Percentiles rank a stretch among this genome's conserved stretches.
These are phyloP conservation scores for Megaceryle maxima DNA, from an alignment of 2,113 vertebrate species.

Conservation along the genomic window DNA sequence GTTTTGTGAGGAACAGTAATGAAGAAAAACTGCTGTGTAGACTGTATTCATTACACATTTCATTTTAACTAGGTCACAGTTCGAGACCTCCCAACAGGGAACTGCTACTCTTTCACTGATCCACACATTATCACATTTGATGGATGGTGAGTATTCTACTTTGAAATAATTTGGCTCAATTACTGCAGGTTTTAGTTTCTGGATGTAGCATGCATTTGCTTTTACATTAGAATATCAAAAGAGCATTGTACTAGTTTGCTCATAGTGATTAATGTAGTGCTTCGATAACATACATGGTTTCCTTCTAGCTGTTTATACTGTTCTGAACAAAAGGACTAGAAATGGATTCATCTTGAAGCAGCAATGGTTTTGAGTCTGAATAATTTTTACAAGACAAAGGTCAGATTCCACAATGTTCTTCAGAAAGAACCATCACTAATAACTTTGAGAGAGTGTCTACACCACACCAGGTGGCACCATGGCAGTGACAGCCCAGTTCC, in stretches of 20 bases:
- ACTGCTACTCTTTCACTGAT: conserved; percentile 81
- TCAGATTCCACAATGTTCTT: not conserved
- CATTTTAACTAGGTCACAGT: conserved; percentile 81
- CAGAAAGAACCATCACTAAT: not conserved
- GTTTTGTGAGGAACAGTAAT: conserved; percentile 50
- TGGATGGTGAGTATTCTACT: conserved; percentile 74
- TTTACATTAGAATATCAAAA: conserved; percentile 39
- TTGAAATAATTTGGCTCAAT: conserved; percentile 43
- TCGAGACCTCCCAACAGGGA: conserved; percentile 80
- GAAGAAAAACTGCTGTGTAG: conserved; percentile 51
- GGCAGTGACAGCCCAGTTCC: not conserved
- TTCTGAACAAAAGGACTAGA: conserved; percentile 9
- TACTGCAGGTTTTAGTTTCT: conserved; percentile 28
- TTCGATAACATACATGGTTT: not conserved
- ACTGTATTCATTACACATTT: conserved; percentile 66
- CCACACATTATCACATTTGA: conserved; percentile 83
- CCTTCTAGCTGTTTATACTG: not conserved
- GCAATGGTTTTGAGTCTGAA: not conserved
- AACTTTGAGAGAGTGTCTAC: not conserved
- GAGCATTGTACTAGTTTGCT: not conserved
- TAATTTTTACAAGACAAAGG: not conserved
- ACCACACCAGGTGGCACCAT: accelerated
- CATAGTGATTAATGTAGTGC: conserved; percentile 30
- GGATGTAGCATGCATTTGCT: conserved; percentile 23
- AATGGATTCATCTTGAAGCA: not conserved